Base-by-base conservation (phyloP, 2,113 vertebrate genomes). In the Chaetorhynchus papuensis region DNA sequence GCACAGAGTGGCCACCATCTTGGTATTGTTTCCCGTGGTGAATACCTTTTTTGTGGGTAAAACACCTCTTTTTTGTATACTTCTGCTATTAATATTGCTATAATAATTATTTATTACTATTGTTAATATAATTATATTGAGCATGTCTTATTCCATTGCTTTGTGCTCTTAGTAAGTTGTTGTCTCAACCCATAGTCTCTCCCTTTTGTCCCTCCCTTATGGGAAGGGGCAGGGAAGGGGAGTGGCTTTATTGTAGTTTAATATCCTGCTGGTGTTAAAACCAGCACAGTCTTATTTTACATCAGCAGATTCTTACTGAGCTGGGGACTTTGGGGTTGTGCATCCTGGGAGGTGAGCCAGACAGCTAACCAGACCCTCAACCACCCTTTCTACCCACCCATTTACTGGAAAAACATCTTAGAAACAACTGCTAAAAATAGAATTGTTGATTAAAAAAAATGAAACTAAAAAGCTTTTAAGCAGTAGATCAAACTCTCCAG, bases 401-500 rank as follows among this genome's bases (percentile, higher is more conserved):
- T 94, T 97, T 91, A 96, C 80, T 87, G 87, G 91, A 82, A 87
- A 88, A 85, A 61, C 53, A 83, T 77, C 28, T 80, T 92, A 66
- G 68, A 70, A 96, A 94, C 72, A 91, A 82, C 42, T 83, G 72
- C 78, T 76, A 92, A 97, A 95, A 90, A 96, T 94, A 92, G 57
- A 89, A 83, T 92, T 95, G 90, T 93, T 95, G 94, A 87, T 97
- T 95, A 93, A 71, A 92, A 94, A 89, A 94, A 78, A 94, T 93
- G 87, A 87, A 96, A 93, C 76, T 89, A 88, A 96, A 82, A 96
- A 93, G 64, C 74, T 93, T 96, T 94, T 83, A 95, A 64, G 83
- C 66, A 94, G 90, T 96, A 76, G 84, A 69, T 92, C 69, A 94
- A 81, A 72, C 56, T 91, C 82, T 96, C 93, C 95, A 83, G 87